Conservation (phyloP, 2,113 vertebrate genomes). For the Trachemys scripta region DNA sequence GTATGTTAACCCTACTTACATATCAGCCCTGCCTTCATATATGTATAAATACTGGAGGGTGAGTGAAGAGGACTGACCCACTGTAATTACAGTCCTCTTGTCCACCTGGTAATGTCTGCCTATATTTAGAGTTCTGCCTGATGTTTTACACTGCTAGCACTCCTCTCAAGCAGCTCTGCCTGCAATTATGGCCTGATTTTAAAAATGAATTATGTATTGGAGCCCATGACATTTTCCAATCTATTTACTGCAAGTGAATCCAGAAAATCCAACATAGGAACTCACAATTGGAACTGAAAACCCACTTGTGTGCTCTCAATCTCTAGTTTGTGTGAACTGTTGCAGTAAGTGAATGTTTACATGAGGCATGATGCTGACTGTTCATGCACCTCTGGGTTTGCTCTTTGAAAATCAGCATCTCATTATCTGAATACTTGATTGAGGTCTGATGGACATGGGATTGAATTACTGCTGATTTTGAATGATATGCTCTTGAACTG, state of each 20-base stretch:
- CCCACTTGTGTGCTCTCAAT: background rate
- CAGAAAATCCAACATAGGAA: rapidly evolving
- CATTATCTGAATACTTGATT: background rate
- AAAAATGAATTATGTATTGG: background rate
- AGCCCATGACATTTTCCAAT: background rate
- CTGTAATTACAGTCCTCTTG: background rate
- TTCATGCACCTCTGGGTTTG: background rate
- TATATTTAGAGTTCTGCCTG: background rate
- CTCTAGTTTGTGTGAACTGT: background rate
- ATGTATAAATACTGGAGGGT: background rate
- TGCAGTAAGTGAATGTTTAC: background rate
- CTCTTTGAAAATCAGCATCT: background rate
- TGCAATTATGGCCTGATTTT: background rate
- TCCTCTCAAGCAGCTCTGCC: background rate
- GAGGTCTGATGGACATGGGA: background rate
- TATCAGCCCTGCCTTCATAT: background rate
- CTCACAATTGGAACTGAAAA: background rate
- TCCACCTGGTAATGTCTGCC: background rate
- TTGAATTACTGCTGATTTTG: background rate
- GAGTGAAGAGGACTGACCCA: rapidly evolving
- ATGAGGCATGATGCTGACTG: background rate
- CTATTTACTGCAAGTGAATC: background rate
- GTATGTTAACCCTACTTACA: too few species aligned
- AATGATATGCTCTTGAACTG: background rate
- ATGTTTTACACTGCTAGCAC: background rate